phyloP scores from a whole-genome alignment of 2,113 vertebrate species.

The Syngnathus typhle region DNA sequence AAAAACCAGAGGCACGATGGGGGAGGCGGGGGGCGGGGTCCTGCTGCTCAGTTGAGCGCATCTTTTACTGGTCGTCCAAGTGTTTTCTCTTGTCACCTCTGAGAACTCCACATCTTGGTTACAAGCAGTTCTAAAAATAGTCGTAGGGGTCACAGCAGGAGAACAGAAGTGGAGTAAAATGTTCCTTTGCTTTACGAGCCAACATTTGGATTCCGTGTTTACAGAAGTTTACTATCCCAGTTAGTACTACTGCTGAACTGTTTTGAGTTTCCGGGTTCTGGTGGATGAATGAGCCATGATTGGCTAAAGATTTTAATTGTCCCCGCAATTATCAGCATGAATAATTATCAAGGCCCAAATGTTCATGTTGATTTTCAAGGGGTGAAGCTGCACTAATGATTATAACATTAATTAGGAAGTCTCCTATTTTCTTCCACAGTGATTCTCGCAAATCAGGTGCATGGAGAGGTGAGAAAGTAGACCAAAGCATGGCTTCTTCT shows the following conservation, averaged over 20 bases:
- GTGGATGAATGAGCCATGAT: not conserved
- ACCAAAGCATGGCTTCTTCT: constrained; percentile 6
- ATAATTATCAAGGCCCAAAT: constrained; percentile 3
- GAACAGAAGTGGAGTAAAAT: not conserved
- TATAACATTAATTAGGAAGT: not conserved
- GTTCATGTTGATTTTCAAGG: constrained; percentile 7
- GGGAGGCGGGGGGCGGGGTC: not conserved
- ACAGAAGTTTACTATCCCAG: too few relatives aligned
- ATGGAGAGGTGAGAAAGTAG: constrained; percentile 1
- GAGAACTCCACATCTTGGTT: constrained; percentile 2
- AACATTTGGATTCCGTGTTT: too few relatives aligned
- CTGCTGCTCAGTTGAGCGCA: constrained; percentile 9
- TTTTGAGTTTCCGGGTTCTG: too few relatives aligned
- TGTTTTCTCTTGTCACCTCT: constrained; percentile 23
- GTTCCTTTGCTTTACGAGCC: too few relatives aligned
- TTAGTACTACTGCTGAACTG: too few relatives aligned
- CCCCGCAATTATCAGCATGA: not conserved
- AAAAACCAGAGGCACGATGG: constrained; percentile 9
- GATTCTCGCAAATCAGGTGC: constrained; percentile 5
- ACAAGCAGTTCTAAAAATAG: constrained; percentile 36
- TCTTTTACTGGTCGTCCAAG: constrained; percentile 16
- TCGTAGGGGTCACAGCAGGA: constrained; percentile 5
- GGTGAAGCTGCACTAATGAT: not conserved
- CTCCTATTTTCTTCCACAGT: not conserved
- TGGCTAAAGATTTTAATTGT: not conserved